Percentiles rank a stretch among this genome's conserved stretches.
phyloP scores from a whole-genome alignment of 2,888 invertebrate genomes.

The Rugalucina vietnamica region DNA sequence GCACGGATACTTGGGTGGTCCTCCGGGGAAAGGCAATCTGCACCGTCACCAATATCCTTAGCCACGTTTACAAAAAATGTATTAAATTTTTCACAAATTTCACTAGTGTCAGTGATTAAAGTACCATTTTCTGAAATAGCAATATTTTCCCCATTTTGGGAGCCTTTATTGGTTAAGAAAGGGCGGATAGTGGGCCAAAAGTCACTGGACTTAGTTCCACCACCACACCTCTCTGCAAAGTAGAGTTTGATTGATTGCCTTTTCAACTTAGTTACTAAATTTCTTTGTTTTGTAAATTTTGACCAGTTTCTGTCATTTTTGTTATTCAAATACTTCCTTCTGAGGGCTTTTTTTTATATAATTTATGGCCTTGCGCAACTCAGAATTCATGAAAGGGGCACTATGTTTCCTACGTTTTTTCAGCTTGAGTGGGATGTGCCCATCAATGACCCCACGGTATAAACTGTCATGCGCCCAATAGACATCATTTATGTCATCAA shows the following conservation, averaged over 20 bases:
- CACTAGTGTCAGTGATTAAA: too few species aligned
- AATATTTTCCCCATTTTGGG: too few species aligned
- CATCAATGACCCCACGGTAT: too few species aligned
- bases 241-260: constrained; percentile 34
- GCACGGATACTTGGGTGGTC: background rate
- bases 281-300: constrained; percentile 32
- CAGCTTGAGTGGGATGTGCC: too few species aligned
- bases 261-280: constrained; percentile 19
- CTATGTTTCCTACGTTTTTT: too few species aligned
- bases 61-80: background rate
- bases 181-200: background rate
- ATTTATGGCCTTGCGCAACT: too few species aligned
- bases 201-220: background rate
- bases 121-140: too few species aligned
- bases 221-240: constrained; percentile 28
- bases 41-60: background rate
- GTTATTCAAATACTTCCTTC: background rate
- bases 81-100: too few species aligned
- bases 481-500: background rate
- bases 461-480: background rate
- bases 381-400: too few species aligned
- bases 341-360: background rate
- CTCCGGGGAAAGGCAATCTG: background rate
- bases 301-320: constrained; percentile 23
- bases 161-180: too few species aligned